phyloP scores from a whole-genome alignment of 2,797 vertebrate genomes.

The Peromyscus attwateri region DNA sequence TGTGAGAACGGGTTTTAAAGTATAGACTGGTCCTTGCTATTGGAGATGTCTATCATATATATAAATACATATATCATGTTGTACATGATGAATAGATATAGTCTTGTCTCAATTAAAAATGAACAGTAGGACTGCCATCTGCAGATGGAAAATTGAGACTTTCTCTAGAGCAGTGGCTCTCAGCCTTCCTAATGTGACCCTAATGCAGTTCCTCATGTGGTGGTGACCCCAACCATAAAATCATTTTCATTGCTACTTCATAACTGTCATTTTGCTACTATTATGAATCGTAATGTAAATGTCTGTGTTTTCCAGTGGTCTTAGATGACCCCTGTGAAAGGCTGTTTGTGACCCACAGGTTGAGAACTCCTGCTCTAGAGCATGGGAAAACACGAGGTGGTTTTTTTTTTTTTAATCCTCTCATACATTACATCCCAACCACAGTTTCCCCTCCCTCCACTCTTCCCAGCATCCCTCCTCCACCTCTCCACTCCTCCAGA shows the following conservation, averaged over 20 bases:
- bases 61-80: not conserved
- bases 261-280: not conserved
- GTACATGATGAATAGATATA: not conserved
- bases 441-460: not conserved
- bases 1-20: conserved; percentile 47
- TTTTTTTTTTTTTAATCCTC: not conserved
- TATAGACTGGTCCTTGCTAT: conserved; percentile 28
- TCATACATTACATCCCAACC: not conserved
- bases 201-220: not conserved
- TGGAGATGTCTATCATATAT: not conserved
- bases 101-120: not conserved
- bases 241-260: not conserved
- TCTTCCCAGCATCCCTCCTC: not conserved
- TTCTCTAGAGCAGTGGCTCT: not conserved
- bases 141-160: not conserved
- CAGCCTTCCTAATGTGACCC: accelerated
- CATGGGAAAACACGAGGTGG: conserved; percentile 39
- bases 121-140: not conserved
- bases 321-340: not conserved
- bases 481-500: not conserved
- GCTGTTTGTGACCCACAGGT: not conserved
- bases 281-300: not conserved
- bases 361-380: conserved; percentile 35
- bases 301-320: not conserved
- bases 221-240: not conserved